Base-by-base conservation (phyloP, 2,888 invertebrate genomes). In the Drosophila merina region DNA sequence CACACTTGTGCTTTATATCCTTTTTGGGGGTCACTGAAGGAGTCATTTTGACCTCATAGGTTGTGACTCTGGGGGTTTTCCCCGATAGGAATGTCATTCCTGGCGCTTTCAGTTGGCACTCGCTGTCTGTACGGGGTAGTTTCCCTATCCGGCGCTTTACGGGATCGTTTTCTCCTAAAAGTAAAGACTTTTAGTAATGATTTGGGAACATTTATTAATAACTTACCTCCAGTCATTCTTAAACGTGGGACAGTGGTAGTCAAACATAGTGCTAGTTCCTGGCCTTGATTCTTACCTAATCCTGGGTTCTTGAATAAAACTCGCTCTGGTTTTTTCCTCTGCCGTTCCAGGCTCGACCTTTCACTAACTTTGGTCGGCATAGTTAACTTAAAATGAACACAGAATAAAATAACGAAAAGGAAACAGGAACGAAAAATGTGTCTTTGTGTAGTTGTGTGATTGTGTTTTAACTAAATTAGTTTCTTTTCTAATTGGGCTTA, bases 41-140 rank as follows among this genome's bases (percentile, higher is more conserved):
- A 6, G 52, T 45, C 67, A 91, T 78, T 63, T 86, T 79, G 26
- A 88, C 73, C 62, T 89, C 84, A n/a, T 85, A 76, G 3, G 82
- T 73, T 73, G 6, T 85, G 75, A 42, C 47, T 71, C 58, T 44
- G 44, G 10, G 25, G 30, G 60, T 72, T 2, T 36, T 36, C n/a
- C 5, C n/a, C 5, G n/a, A 5, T 36, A 82, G 74, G 68, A 67
- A 84, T 3, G 73, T 60, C 2, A 80, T 68, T 14, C 83, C 88
- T 0, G 86, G 88, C 0, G 81, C 75, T 10, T 59, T 60, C 3
- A 73, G 66, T 9, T 76, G 76, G 6, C 88, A 88, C 5, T 86
- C 78, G 51, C 88, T 87, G 38, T 80, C 79, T 3, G 88, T 77
- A 9, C 75, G 75, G 1, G 78, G 73, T 40, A 77, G 6, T 52